These are phyloP conservation scores for Micronycteris hirsuta DNA, from an alignment of 2,113 vertebrate genomes.

Conservation along the genomic window DNA sequence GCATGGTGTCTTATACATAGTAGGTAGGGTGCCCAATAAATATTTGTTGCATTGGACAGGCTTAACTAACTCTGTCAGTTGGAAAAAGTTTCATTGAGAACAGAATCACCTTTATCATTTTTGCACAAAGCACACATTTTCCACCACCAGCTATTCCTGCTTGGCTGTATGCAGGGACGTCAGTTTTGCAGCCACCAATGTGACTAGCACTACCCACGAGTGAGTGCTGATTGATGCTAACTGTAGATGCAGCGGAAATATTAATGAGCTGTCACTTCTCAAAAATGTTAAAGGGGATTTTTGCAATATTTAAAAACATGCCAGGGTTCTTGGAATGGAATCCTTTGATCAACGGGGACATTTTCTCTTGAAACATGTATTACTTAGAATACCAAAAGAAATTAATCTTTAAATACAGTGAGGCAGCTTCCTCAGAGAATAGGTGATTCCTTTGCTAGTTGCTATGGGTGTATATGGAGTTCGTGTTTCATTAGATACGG, in stretches of 20 bases:
- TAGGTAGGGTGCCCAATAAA: neutral
- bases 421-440: neutral
- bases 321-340: conserved; percentile 25
- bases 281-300: conserved; percentile 30
- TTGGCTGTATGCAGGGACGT: neutral
- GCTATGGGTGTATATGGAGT: neutral
- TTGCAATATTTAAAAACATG: conserved; percentile 48
- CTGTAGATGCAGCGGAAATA: conserved; percentile 16
- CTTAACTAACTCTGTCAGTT: neutral
- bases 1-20: neutral
- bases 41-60: neutral
- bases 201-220: neutral
- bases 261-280: conserved; percentile 54
- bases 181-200: neutral
- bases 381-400: neutral
- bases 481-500: neutral
- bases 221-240: conserved; percentile 42
- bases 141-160: neutral
- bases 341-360: conserved; percentile 47
- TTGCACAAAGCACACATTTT: neutral
- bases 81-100: neutral
- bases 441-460: neutral
- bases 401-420: conserved; percentile 27
- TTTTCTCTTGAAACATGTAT: conserved; percentile 49
- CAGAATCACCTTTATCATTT: neutral